A percentile compares a stretch with the other conserved stretches of the same genome.
phyloP scores from a whole-genome alignment of 2,888 invertebrate genomes.

The Heliothis peltigera region DNA sequence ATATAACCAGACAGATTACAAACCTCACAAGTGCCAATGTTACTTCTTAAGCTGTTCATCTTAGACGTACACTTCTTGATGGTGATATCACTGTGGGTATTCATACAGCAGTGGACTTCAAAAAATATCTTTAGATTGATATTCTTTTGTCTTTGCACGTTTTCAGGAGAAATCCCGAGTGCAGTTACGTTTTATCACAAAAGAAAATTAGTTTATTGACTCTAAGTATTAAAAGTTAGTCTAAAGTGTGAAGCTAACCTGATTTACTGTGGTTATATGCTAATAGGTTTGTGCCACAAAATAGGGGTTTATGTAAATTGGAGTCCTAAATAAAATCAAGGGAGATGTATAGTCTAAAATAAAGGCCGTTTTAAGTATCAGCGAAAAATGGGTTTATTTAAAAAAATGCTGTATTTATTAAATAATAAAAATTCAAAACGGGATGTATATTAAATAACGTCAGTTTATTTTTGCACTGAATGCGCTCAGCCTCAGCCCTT shows the following conservation, averaged over 20 bases:
- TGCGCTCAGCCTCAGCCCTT: constrained; percentile 45
- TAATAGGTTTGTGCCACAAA: background rate
- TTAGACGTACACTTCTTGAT: too few species aligned
- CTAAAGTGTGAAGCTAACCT: background rate
- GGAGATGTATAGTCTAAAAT: background rate
- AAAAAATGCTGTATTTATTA: background rate
- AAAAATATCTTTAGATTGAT: too few species aligned
- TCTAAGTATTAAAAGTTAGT: constrained; percentile 37
- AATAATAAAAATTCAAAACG: background rate
- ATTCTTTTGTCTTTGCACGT: too few species aligned
- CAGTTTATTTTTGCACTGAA: constrained; percentile 46
- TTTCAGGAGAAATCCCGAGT: background rate
- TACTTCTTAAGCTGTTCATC: too few species aligned
- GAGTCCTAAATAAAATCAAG: constrained; percentile 1
- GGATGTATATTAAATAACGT: constrained; percentile 1
- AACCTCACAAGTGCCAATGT: too few species aligned
- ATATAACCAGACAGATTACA: too few species aligned
- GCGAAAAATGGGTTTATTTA: background rate
- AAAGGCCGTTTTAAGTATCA: background rate
- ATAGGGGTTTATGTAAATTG: constrained; percentile 1
- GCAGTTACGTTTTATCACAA: constrained; percentile 1
- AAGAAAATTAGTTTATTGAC: constrained; percentile 2
- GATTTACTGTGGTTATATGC: constrained; percentile 5
- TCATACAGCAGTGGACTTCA: too few species aligned
- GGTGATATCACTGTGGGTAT: too few species aligned